Evolutionary conservation across 2,797 vertebrate species (phyloP), one percentile per base, ranked within the genome.

Genomic region (Miichthys miiuy): DNA sequence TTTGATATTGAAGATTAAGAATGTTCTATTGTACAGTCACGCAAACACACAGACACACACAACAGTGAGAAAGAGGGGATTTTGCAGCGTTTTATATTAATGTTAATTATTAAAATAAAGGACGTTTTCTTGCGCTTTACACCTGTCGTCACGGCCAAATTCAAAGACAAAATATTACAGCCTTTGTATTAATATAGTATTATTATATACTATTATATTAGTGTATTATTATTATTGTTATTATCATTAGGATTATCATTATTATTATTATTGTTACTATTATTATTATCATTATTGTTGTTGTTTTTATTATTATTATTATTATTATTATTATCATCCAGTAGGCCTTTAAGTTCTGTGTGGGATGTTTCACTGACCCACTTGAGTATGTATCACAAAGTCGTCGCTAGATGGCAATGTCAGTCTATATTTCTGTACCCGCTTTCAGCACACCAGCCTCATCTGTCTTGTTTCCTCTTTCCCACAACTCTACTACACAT

Each of bases 371-470:
- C 14, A 18, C 5, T 38, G 20, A 42, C 41, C 5, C 38, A 41
- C 3, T 38, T 20, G 42, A 48, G 5, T 18, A 16, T 73, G 34
- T 44, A 8, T 54, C 72, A 34, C 48, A 75, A 69, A 67, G 5
- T 48, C 3, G 41, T 52, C 94, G 64, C 90, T 88, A 93, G 94
- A 88, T 93, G 94, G 93, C 93, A 5, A 77, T 79, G 80, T 91
- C 71, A 3, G 73, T 62, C 88, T 25, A 92, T 25, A 77, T 66
- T 90, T 86, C 71, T 34, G 34, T 8, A 34, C 34, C 34, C 34
- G 34, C 34, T 8, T 34, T 34, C 34, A 8, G 34, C 34, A 66
- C 21, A 63, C 0, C 16, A 23, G 50, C 56, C 51, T 63, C 21
- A 30, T 8, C 38, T 21, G 60, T 34, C 23, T 50, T 5, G 5